Conservation (phyloP, 2,888 invertebrate species). For the Leptinotarsa rubiginosa region DNA sequence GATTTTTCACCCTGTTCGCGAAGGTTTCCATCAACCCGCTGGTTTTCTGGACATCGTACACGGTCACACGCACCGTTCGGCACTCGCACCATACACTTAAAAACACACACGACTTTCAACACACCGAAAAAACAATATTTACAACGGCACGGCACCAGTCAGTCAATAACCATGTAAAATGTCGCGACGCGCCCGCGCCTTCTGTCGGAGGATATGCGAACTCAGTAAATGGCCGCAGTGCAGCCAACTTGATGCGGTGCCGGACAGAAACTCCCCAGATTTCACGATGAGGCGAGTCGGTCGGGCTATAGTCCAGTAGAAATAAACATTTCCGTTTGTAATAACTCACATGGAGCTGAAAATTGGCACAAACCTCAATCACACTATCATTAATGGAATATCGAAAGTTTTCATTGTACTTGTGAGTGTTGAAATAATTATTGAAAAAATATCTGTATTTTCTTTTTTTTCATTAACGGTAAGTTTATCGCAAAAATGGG, state of each 20-base stretch:
- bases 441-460: too few relatives aligned
- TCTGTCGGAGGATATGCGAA: conserved; percentile 54
- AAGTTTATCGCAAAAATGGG: too few relatives aligned
- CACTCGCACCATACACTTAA: conserved; percentile 60
- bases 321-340: too few relatives aligned
- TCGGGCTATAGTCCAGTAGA: too few relatives aligned
- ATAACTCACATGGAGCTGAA: too few relatives aligned
- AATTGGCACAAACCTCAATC: too few relatives aligned
- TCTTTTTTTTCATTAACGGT: too few relatives aligned
- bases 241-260: conserved; percentile 38
- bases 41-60: conserved; percentile 57
- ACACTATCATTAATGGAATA: too few relatives aligned
- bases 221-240: conserved; percentile 41
- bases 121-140: conserved; percentile 74
- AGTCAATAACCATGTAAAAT: conserved; percentile 81
- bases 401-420: too few relatives aligned
- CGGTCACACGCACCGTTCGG: conserved; percentile 54
- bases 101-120: conserved; percentile 57
- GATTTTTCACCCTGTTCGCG: conserved; percentile 61
- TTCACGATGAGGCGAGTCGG: neutral
- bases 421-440: too few relatives aligned
- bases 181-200: conserved; percentile 74
- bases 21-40: conserved; percentile 57
- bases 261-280: neutral
- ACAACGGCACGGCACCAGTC: conserved; percentile 73